These are phyloP conservation scores for Eleutherodactylus coqui DNA, from an alignment of 2,797 vertebrate species.

Conservation along the genomic window DNA sequence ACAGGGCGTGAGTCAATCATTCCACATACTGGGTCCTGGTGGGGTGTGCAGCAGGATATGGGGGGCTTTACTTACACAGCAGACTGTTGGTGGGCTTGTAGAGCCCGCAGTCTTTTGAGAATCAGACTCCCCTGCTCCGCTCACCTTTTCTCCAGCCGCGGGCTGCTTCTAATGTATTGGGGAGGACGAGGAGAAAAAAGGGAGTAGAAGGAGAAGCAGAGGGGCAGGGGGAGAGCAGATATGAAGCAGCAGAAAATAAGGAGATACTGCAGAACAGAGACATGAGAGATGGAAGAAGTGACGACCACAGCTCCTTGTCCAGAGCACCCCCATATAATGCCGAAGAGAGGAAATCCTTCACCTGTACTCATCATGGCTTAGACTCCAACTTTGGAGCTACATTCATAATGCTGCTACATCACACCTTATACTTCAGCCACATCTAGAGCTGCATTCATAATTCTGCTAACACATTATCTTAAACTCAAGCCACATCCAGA, in stretches of 20 bases:
- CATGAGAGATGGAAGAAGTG: not conserved
- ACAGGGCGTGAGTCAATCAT: not conserved
- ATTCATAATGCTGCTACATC: no score
- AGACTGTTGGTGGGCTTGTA: conserved; percentile 73
- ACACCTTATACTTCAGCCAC: no score
- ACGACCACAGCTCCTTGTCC: not conserved
- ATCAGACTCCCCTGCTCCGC: conserved; percentile 80
- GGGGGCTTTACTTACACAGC: conserved; percentile 83
- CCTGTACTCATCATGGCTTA: no score
- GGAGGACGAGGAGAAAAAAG: conserved; percentile 67
- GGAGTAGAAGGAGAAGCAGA: conserved; percentile 66
- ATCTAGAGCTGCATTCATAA: no score
- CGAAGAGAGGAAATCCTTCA: not conserved
- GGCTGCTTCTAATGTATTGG: conserved; percentile 71
- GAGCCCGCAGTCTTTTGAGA: conserved; percentile 79
- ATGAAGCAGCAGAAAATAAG: not conserved
- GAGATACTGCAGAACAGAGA: conserved; percentile 6
- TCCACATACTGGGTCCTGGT: not conserved
- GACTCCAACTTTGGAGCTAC: no score
- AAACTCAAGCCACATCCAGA: no score
- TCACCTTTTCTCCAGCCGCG: conserved; percentile 81
- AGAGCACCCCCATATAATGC: not conserved
- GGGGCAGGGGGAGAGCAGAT: conserved; percentile 44
- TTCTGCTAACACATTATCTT: no score
- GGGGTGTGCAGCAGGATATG: not conserved